Evolutionary conservation across 2,797 vertebrate genomes (phyloP), one percentile per base, ranked within the genome.

Genomic region (Acipenser oxyrinchus): DNA sequence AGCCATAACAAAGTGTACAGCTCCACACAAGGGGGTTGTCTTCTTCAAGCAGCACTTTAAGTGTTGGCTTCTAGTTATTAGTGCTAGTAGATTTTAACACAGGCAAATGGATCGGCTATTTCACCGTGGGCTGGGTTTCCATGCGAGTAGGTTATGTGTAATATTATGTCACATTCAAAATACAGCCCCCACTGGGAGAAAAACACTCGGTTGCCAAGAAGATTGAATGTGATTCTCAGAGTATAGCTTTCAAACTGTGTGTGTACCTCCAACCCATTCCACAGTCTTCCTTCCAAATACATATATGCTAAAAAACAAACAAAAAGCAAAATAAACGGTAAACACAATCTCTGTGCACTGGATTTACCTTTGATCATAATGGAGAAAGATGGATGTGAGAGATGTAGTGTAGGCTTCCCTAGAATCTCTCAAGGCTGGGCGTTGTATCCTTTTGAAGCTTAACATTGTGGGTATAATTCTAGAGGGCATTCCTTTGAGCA

Each of bases 351-450:
- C 68, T 64, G 70, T 67, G 66, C 69, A 60, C n/a, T 51, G 10
- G 13, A 49, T 3, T 51, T 53, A 79, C 74, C 81, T 81, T 82
- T 82, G 76, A 84, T 81, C 76, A 75, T 63, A 8, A 53, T 53
- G 12, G 52, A 53, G 12, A 53, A 53, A 8, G 52, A 53, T 53
- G 52, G 52, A 53, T 3, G 52, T 53, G 52, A 18, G 15, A 18
- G 15, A 18, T 18, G 15, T 18, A 18, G 15, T 18, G 15, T 18
- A 18, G 15, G 15, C 15, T 18, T 18, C 15, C 15, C 15, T 1
- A 18, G 15, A 18, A 18, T 18, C 15, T 18, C 1, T 18, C 15
- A 18, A n/a, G n/a, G n/a, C n/a, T n/a, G 15, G 15, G 15, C 1
- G 15, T 18, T 18, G 15, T 18, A 18, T 18, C 15, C 15, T 18